A percentile compares a stretch with the other conserved stretches of the same genome.
Evolutionary conservation across 2,113 vertebrate species (phyloP).

Genomic region (Desmodus rotundus): DNA sequence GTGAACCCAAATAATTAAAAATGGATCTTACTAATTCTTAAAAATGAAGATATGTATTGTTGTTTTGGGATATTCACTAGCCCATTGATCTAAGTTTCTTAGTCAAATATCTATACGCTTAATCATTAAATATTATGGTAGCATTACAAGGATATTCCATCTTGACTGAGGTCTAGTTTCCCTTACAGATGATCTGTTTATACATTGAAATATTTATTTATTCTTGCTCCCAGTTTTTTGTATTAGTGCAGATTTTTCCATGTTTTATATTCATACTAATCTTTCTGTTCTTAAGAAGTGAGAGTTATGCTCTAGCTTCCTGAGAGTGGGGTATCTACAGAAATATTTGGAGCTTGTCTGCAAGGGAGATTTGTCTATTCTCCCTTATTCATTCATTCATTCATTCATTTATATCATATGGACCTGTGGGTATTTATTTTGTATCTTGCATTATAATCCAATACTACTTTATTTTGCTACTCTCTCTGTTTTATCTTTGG

Average conservation of each 20-base stretch:
- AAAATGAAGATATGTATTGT: not conserved
- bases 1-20: too few relatives aligned
- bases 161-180: too few relatives aligned
- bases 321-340: not conserved
- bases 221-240: not conserved
- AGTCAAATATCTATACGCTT: too few relatives aligned
- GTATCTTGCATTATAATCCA: not conserved
- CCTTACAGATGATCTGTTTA: not conserved
- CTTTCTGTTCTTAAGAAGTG: not conserved
- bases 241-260: not conserved
- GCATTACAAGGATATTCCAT: too few relatives aligned
- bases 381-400: too few relatives aligned
- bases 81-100: not conserved
- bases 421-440: not conserved
- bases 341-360: not conserved
- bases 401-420: not conserved
- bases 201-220: not conserved
- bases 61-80: not conserved
- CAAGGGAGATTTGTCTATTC: too few relatives aligned
- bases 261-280: not conserved
- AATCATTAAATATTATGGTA: too few relatives aligned
- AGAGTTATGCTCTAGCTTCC: not conserved
- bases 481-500: not conserved
- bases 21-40: not conserved
- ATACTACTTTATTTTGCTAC: not conserved